Evolutionary conservation across 2,113 vertebrate genomes (phyloP).

Genomic region (Nesogale talazaci): DNA sequence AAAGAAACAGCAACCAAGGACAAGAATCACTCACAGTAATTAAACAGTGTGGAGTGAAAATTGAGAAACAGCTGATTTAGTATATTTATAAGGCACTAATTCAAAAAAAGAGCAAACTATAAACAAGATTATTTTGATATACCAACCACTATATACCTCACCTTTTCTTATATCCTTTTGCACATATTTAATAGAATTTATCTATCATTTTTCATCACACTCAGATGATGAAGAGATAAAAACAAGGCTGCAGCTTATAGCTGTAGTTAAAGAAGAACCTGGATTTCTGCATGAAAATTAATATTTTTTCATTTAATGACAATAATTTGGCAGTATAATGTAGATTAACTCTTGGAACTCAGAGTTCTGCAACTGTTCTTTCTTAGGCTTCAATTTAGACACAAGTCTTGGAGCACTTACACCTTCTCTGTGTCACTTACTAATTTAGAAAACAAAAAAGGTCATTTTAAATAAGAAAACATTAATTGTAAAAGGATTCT

Average conservation of each 20-base stretch:
- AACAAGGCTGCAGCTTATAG: neutral
- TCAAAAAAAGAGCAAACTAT: neutral
- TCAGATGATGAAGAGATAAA: constrained; percentile 4
- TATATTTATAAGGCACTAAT: constrained; percentile 15
- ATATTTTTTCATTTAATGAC: neutral
- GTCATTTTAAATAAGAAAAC: neutral
- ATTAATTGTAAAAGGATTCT: neutral
- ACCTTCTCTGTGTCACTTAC: neutral
- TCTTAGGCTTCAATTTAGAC: neutral
- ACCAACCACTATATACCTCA: neutral
- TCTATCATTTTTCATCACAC: neutral
- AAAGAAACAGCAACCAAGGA: neutral
- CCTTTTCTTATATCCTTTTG: neutral
- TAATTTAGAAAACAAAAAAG: neutral
- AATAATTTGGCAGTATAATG: neutral
- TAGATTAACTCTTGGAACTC: neutral
- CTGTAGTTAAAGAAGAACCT: neutral
- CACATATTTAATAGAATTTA: neutral
- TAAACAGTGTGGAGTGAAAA: neutral
- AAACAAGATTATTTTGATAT: neutral
- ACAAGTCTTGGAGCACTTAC: neutral
- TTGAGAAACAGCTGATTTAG: neutral
- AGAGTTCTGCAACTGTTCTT: neutral
- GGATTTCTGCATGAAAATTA: constrained; percentile 9
- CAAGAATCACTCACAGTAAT: neutral